phyloP scores from a whole-genome alignment of 2,888 invertebrate species.

The Bombylius discolor region DNA sequence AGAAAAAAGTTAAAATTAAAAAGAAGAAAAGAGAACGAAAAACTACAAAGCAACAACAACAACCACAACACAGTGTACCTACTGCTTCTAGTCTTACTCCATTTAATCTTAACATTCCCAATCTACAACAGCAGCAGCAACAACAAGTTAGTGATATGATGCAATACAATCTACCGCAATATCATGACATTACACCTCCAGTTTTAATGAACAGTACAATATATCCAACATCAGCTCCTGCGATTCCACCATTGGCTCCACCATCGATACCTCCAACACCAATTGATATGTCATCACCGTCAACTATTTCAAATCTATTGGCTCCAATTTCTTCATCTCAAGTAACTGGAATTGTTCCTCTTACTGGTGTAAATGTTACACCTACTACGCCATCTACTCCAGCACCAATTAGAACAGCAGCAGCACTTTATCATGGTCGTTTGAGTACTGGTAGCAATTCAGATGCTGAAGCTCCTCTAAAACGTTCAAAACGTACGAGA shows the following conservation, averaged over 20 bases:
- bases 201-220: not conserved
- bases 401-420: conserved; percentile 12
- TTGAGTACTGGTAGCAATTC: conserved; percentile 36
- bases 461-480: conserved; percentile 45
- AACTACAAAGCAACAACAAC: conserved; percentile 29
- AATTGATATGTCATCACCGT: conserved; percentile 16
- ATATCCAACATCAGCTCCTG: conserved; percentile 27
- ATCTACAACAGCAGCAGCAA: not conserved
- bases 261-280: conserved; percentile 18
- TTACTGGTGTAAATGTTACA: too few species aligned
- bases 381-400: conserved; percentile 4
- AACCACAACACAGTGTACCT: not conserved
- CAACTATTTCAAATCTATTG: not conserved
- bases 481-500: conserved; percentile 65
- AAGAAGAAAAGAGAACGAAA: conserved; percentile 54
- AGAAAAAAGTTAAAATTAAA: conserved; percentile 45
- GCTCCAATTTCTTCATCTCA: too few species aligned
- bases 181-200: not conserved
- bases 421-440: conserved; percentile 1
- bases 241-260: not conserved
- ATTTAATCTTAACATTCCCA: conserved; percentile 45
- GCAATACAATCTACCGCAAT: not conserved
- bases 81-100: conserved; percentile 19
- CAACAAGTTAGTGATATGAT: not conserved
- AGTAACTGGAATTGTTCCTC: not conserved